A percentile compares a stretch with the other conserved stretches of the same genome.
These are phyloP conservation scores for Calameuta filiformis DNA, from an alignment of 2,888 invertebrate genomes.

Conservation along the genomic window DNA sequence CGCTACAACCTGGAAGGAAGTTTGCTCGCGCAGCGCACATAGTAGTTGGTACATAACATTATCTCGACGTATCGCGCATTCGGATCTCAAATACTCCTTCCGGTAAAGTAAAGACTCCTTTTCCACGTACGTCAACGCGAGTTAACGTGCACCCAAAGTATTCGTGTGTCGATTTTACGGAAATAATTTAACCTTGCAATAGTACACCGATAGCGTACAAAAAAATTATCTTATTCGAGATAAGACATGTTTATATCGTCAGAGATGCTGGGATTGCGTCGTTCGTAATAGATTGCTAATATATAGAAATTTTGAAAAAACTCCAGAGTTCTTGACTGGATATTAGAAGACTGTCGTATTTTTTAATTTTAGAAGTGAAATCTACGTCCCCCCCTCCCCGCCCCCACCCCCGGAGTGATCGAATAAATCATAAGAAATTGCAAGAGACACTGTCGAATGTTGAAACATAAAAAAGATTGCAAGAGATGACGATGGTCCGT, in stretches of 20 bases:
- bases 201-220: background rate
- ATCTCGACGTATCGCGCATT: conserved; percentile 47
- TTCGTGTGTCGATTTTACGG: background rate
- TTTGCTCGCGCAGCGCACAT: conserved; percentile 54
- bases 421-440: background rate
- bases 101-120: conserved; percentile 43
- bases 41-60: conserved; percentile 45
- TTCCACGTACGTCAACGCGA: conserved; percentile 12
- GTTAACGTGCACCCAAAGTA: background rate
- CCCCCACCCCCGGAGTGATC: background rate
- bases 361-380: too few relatives aligned
- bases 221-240: background rate
- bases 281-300: background rate
- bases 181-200: background rate
- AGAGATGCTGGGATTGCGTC: background rate
- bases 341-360: too few relatives aligned
- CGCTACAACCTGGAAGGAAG: conserved; percentile 60
- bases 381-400: background rate
- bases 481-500: background rate
- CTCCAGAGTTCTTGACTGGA: background rate
- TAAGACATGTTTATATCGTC: background rate
- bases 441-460: background rate
- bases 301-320: background rate
- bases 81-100: conserved; percentile 45
- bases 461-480: background rate